These are phyloP conservation scores for Ennomos erosarius DNA, from an alignment of 2,888 invertebrate species.

Conservation along the genomic window DNA sequence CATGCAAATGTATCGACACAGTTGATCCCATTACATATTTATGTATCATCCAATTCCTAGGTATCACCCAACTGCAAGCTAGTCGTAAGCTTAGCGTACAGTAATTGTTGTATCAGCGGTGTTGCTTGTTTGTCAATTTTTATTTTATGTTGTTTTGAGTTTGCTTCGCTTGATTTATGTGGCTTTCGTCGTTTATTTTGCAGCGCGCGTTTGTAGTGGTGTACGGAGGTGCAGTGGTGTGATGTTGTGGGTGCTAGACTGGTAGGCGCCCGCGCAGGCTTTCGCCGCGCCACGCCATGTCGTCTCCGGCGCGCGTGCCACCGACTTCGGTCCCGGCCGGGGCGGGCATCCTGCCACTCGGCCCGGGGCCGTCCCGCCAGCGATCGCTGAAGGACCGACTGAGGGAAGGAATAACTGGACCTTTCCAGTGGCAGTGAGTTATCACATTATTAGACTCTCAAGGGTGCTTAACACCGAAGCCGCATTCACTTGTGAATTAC, in stretches of 20 bases:
- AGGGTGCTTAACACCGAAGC: constrained; percentile 20
- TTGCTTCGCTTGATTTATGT: constrained; percentile 78
- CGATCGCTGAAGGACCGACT: constrained; percentile 91
- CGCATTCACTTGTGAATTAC: constrained; percentile 16
- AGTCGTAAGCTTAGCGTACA: constrained; percentile 8
- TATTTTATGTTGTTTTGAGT: constrained; percentile 50
- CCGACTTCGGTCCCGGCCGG: constrained; percentile 66
- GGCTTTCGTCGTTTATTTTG: constrained; percentile 80
- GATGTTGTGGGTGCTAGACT: constrained; percentile 57
- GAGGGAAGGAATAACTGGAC: constrained; percentile 91
- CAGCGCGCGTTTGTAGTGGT: constrained; percentile 78
- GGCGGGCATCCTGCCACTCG: constrained; percentile 76
- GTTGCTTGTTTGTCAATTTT: constrained; percentile 46
- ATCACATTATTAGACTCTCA: constrained; percentile 32
- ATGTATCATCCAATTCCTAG: too few relatives aligned
- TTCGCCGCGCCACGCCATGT: constrained; percentile 69
- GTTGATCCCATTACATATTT: neutral
- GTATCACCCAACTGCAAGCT: constrained; percentile 8
- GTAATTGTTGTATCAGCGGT: constrained; percentile 28
- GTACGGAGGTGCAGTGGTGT: constrained; percentile 67
- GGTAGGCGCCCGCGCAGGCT: constrained; percentile 55
- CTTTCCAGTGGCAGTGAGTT: constrained; percentile 93
- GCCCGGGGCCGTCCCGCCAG: constrained; percentile 88
- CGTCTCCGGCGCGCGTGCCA: constrained; percentile 75
- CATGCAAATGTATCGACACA: constrained; percentile 9